These are phyloP conservation scores for Botrylloides violaceus DNA, from an alignment of 23 tunicate genomes.

Conservation along the genomic window DNA sequence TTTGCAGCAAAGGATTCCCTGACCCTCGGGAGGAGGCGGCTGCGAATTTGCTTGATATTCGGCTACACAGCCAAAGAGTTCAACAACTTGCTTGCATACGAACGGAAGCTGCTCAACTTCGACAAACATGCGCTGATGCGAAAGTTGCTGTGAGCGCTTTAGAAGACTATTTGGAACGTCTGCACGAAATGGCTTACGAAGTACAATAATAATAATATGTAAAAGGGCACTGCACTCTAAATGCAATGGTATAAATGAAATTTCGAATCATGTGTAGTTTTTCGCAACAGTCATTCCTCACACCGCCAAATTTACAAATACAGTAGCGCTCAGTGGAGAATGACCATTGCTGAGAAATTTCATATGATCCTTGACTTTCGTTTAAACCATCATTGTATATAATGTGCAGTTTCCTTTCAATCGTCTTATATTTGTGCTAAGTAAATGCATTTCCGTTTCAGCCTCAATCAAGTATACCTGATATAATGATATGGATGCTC, in stretches of 20 bases:
- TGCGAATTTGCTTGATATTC: background rate
- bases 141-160: background rate
- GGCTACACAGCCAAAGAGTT: background rate
- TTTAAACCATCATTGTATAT: too few relatives aligned
- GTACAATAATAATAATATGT: background rate
- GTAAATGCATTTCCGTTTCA: slow-evolving; percentile 5
- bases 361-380: too few relatives aligned
- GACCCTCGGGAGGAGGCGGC: background rate
- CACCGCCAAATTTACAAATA: too few relatives aligned
- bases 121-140: background rate
- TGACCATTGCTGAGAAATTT: too few relatives aligned
- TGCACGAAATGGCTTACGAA: slow-evolving; percentile 1
- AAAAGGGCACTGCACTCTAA: too few relatives aligned
- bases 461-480: slow-evolving; percentile 92
- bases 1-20: background rate
- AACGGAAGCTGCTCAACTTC: background rate
- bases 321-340: too few relatives aligned
- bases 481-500: slow-evolving; percentile 84
- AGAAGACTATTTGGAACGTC: background rate
- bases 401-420: too few relatives aligned
- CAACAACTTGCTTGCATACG: background rate
- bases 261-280: too few relatives aligned
- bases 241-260: too few relatives aligned
- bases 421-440: background rate
- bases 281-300: too few relatives aligned